phyloP scores from a whole-genome alignment of 2,113 vertebrate genomes.

The Saccopteryx leptura region DNA sequence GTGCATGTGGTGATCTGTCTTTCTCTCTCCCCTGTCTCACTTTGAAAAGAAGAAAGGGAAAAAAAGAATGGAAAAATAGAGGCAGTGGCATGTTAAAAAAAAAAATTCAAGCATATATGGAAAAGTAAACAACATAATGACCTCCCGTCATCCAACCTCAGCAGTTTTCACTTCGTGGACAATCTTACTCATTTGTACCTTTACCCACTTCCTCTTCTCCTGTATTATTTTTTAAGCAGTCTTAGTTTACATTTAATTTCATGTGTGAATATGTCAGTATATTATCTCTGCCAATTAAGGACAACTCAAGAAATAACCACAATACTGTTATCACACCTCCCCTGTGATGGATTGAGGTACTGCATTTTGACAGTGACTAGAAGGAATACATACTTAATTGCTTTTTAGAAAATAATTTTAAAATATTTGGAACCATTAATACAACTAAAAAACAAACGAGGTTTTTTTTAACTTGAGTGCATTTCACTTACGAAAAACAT shows the following conservation, averaged over 20 bases:
- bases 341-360: neutral
- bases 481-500: conserved; percentile 43
- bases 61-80: neutral
- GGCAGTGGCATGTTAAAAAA: neutral
- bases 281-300: conserved; percentile 14
- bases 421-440: conserved; percentile 39
- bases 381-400: neutral
- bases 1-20: no score
- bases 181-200: neutral
- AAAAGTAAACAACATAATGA: neutral
- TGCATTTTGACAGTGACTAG: conserved; percentile 36
- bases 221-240: conserved; percentile 11
- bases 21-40: no score
- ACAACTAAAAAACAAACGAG: neutral
- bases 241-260: neutral
- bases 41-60: no score
- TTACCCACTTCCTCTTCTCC: neutral
- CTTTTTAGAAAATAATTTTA: conserved; percentile 65
- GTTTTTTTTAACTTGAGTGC: neutral
- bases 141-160: neutral
- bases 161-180: neutral
- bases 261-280: neutral
- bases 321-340: neutral
- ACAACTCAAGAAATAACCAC: neutral
- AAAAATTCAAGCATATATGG: neutral